Base-by-base conservation (phyloP, 2,797 vertebrate species). In the Poeciliopsis gracilis region DNA sequence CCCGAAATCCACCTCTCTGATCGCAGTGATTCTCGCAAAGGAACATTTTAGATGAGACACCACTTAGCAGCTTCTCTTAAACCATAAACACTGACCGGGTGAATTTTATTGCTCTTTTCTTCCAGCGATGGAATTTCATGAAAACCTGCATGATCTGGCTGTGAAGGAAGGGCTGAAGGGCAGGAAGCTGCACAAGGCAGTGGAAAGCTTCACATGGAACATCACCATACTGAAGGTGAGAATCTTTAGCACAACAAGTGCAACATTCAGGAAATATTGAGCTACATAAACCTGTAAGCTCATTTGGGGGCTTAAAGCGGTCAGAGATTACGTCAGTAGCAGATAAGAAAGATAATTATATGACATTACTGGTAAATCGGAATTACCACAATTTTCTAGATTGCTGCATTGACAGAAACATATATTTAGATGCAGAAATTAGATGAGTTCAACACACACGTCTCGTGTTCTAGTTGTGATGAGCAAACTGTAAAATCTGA, bases 161-260 rank as follows among this genome's bases (percentile, higher is more conserved):
- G 90, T 96, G 90, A 98, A 97, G 93, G 98, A 99, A 88, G 98
- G 98, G 1, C 83, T 99, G 85, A 99, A 99, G 92, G 98, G 98
- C 77, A 93, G 98, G 82, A 99, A 99, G 88, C 95, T 98, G 66
- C 96, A 97, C 71, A 99, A 99, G 89, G 97, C 97, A 0, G 95
- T 98, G 87, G 98, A 99, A 95, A 99, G 97, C 93, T 99, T 99
- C 90, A 99, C 98, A 0, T 99, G 98, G 98, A 99, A 99, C 90
- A 99, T 99, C 89, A 99, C 98, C 57, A 98, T 99, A 84, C 91
- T 99, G 77, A 99, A 99, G 97, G 98, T 99, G 78, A 89, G 90
- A 23, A 5, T 46, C 36, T 15, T 10, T 45, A 25, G 45, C n/a
- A 4, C 16, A 4, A 23, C 7, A 30, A 36, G 46, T 7, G 41